These are phyloP conservation scores for Betta splendens DNA, from an alignment of 2,797 vertebrate species.

Conservation along the genomic window DNA sequence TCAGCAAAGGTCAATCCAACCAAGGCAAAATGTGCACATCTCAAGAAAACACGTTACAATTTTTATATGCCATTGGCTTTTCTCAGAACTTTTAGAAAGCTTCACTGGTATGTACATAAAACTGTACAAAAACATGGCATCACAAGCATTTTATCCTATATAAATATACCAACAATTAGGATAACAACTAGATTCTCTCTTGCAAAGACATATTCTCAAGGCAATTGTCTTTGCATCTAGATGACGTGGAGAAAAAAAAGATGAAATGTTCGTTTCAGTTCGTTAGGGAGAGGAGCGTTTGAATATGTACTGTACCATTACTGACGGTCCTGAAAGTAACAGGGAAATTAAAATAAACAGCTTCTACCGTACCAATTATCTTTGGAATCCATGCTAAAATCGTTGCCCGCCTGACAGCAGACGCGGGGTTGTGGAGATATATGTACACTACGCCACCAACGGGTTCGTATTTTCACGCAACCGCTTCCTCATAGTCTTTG, in stretches of 20 bases:
- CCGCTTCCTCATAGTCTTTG: slow-evolving; percentile 71
- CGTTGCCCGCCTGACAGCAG: slow-evolving; percentile 70
- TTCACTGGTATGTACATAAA: slow-evolving; percentile 99
- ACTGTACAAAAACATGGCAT: slow-evolving; percentile 99
- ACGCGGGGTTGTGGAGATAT: slow-evolving; percentile 76
- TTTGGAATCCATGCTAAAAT: slow-evolving; percentile 88
- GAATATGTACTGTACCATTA: slow-evolving; percentile 76
- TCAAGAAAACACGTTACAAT: slow-evolving; percentile 93
- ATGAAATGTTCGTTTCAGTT: slow-evolving; percentile 77
- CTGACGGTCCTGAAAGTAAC: slow-evolving; percentile 77
- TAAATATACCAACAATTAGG: slow-evolving; percentile 97
- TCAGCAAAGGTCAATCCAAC: slow-evolving; percentile 91
- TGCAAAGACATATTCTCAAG: slow-evolving; percentile 86
- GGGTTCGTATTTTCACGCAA: slow-evolving; percentile 75
- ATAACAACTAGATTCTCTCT: slow-evolving; percentile 86
- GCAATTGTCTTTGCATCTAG: slow-evolving; percentile 83
- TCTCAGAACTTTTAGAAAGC: slow-evolving; percentile 96
- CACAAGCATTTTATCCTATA: slow-evolving; percentile 94
- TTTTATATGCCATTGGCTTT: slow-evolving; percentile 93
- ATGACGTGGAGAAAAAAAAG: slow-evolving; percentile 77
- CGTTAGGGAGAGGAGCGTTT: slow-evolving; percentile 64
- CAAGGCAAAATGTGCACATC: slow-evolving; percentile 90
- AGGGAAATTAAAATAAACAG: slow-evolving; percentile 75
- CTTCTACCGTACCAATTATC: slow-evolving; percentile 87
- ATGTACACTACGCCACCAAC: slow-evolving; percentile 83